A percentile compares a stretch with the other conserved stretches of the same genome.
Evolutionary conservation across 1,140 invertebrate genomes (phyloP).

Genomic region (Leucophenga varia): DNA sequence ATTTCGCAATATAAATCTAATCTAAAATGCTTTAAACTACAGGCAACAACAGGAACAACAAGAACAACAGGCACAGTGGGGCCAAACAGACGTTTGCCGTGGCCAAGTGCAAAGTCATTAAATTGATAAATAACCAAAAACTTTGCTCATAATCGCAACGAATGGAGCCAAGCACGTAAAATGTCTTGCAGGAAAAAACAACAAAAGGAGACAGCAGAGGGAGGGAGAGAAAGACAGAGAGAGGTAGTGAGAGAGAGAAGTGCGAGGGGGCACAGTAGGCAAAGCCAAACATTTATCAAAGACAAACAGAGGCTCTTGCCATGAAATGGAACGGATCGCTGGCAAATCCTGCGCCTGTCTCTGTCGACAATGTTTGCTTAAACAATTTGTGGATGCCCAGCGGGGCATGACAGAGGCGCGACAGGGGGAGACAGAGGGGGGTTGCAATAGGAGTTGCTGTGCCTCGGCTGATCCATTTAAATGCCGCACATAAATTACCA

Average conservation of each 20-base stretch:
- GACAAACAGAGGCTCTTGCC: conserved; percentile 15
- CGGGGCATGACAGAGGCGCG: conserved; percentile 2
- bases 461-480: conserved; percentile 39
- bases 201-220: background rate
- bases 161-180: conserved; percentile 19
- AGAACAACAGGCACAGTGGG: too few species aligned
- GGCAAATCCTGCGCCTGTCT: conserved; percentile 3
- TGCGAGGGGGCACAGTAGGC: too few species aligned
- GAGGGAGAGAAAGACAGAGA: background rate
- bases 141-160: conserved; percentile 47
- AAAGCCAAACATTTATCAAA: conserved; percentile 41
- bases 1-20: conserved; percentile 43
- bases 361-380: conserved; percentile 24
- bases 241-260: background rate
- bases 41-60: conserved; percentile 7
- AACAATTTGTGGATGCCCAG: conserved; percentile 35
- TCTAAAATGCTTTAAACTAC: conserved; percentile 38
- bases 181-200: conserved; percentile 17
- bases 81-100: conserved; percentile 14
- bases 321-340: conserved; percentile 11
- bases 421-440: background rate
- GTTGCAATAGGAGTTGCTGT: background rate
- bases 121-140: conserved; percentile 51
- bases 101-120: conserved; percentile 34
- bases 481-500: conserved; percentile 51